Evolutionary conservation across 2,888 invertebrate genomes (phyloP), one percentile per base, ranked within the genome.

Genomic region (Pollenia amentaria): DNA sequence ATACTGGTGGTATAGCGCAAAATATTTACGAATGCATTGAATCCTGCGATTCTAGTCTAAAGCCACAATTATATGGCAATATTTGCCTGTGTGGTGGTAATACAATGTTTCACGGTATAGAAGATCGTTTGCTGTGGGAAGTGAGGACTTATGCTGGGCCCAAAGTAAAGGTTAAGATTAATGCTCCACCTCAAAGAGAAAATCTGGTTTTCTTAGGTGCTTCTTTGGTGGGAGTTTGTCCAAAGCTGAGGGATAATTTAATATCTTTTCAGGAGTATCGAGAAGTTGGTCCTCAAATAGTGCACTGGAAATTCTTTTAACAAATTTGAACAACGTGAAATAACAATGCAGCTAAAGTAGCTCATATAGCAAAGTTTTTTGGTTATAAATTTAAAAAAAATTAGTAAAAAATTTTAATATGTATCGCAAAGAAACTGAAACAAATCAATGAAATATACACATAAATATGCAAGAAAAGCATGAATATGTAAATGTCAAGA

Each of bases 101-200:
- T 38, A 81, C 80, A 3, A 73, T 65, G 65, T 81, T 81, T 81
- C 18, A 44, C 3, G 72, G 72, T 12, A 57, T 81, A 11, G 18
- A n/a, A 29, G 18, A 73, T 55, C 80, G 80, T 65, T 48, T 81
- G 12, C 44, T 81, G 6, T 73, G 80, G 81, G 81, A 73, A 60
- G 67, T 81, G 1, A 65, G 57, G 29, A 57, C 51, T 9, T 82
- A 29, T 76, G 73, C 81, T 16, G 73, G 73, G 1, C 67, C 65
- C 16, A 21, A 60, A 14, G 14, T 51, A 12, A 40, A 67, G 10
- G 57, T 67, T 10, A 57, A 48, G 16, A 73, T 81, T 6, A 81
- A 42, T 51, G 57, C 67, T 42, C 48, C 48, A 3, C 65, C 65
- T 1, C n/a, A 57, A 1, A 65, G 75, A 9, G 57, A 81, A 0